phyloP scores from a whole-genome alignment of 53 echinoderm and acorn worm species.

The Paracentrotus lividus region DNA sequence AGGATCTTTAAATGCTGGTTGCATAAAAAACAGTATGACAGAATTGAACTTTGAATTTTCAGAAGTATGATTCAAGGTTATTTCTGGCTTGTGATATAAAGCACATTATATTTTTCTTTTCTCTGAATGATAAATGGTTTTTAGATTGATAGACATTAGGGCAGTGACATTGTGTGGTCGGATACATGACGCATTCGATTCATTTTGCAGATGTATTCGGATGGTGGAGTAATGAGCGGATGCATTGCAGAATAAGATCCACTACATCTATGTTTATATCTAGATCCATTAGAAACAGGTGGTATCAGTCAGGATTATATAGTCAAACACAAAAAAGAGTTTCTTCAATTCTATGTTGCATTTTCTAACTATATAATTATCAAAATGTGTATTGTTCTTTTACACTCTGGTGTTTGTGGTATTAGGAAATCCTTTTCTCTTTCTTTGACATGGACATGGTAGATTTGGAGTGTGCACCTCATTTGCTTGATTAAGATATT shows the following conservation, averaged over 20 bases:
- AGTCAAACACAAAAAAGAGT: background rate
- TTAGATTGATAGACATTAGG: slow-evolving; percentile 1
- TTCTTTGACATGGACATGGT: no score
- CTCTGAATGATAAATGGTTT: background rate
- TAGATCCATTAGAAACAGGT: background rate
- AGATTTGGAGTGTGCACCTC: no score
- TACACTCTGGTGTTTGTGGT: no score
- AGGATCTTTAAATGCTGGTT: background rate
- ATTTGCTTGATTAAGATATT: no score
- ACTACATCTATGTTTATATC: background rate
- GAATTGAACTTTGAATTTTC: background rate
- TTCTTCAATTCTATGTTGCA: background rate
- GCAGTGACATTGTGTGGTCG: background rate
- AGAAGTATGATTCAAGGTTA: slow-evolving; percentile 34
- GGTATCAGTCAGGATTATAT: background rate
- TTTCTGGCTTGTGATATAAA: background rate
- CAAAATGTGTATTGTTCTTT: no score
- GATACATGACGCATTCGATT: background rate
- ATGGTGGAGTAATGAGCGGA: background rate
- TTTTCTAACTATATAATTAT: no score
- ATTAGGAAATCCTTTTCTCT: no score
- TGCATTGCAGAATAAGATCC: background rate
- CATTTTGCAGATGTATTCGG: background rate
- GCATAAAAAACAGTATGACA: background rate
- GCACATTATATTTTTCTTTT: background rate